Conservation (phyloP, 2,113 vertebrate genomes). For the Oxyura jamaicensis region DNA sequence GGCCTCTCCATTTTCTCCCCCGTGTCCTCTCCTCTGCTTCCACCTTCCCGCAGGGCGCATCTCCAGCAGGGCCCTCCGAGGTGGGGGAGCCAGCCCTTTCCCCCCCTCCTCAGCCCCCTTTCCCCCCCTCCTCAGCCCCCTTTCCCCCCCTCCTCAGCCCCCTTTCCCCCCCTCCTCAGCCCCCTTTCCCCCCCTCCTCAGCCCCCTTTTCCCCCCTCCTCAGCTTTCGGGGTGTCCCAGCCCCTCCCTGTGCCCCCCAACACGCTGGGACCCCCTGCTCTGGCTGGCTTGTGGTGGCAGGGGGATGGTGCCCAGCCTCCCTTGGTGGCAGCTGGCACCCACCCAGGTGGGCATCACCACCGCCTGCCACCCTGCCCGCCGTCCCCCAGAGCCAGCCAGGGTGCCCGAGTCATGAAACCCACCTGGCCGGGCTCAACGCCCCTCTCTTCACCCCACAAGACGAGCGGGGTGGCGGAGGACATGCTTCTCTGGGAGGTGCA, state of each 20-base stretch:
- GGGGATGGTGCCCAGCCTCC: not conserved
- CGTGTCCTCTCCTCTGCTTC: no score
- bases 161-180: no score
- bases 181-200: no score
- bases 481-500: not conserved
- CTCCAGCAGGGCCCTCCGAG: not conserved
- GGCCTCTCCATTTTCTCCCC: not conserved
- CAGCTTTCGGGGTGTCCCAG: not conserved
- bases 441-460: no score
- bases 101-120: no score
- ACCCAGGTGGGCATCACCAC: not conserved
- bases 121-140: no score
- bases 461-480: accelerated
- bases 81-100: not conserved
- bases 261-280: not conserved
- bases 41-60: no score
- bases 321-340: no score
- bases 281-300: not conserved
- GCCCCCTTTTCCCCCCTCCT: no score
- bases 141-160: no score
- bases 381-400: no score
- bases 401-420: no score
- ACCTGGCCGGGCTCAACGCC: not conserved
- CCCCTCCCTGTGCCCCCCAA: not conserved
- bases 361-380: not conserved